phyloP scores from a whole-genome alignment of 2,113 vertebrate genomes.

The Chaetodon auriga region DNA sequence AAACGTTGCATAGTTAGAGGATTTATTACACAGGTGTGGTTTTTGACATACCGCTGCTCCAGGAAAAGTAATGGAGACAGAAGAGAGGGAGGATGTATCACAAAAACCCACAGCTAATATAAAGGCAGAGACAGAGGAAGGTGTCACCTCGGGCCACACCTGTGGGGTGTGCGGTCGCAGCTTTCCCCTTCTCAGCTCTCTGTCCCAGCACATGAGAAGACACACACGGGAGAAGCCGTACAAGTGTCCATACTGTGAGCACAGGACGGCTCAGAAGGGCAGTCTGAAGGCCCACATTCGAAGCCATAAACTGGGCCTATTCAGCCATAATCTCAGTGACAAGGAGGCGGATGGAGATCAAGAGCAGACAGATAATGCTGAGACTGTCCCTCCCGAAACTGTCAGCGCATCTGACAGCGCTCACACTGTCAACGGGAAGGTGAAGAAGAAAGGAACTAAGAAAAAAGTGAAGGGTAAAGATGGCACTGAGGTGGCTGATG shows the following conservation, averaged over 20 bases:
- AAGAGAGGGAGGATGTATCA: conserved; percentile 81
- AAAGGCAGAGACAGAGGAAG: conserved; percentile 81
- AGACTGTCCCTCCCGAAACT: conserved; percentile 85
- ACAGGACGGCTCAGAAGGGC: conserved; percentile 97
- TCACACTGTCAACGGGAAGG: conserved; percentile 85
- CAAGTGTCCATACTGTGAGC: conserved; percentile 97
- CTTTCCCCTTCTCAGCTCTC: conserved; percentile 96
- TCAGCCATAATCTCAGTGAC: conserved; percentile 86
- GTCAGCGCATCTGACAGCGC: conserved; percentile 88
- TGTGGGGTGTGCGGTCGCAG: conserved; percentile 95
- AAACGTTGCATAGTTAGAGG: conserved; percentile 24
- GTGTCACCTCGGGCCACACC: conserved; percentile 87
- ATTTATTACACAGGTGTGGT: conserved; percentile 30
- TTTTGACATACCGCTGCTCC: background rate
- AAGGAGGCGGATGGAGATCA: conserved; percentile 81
- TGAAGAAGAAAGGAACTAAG: conserved; percentile 79
- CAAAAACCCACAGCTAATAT: conserved; percentile 71
- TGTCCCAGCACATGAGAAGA: conserved; percentile 98
- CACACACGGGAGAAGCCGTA: conserved; percentile 98
- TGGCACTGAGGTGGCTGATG: conserved; percentile 59
- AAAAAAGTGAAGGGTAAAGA: conserved; percentile 69
- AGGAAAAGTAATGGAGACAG: conserved; percentile 83
- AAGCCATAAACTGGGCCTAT: conserved; percentile 92
- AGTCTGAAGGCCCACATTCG: conserved; percentile 96
- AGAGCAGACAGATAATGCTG: conserved; percentile 82